phyloP scores from a whole-genome alignment of 2,797 vertebrate genomes.

The Leptatherina wallacei region DNA sequence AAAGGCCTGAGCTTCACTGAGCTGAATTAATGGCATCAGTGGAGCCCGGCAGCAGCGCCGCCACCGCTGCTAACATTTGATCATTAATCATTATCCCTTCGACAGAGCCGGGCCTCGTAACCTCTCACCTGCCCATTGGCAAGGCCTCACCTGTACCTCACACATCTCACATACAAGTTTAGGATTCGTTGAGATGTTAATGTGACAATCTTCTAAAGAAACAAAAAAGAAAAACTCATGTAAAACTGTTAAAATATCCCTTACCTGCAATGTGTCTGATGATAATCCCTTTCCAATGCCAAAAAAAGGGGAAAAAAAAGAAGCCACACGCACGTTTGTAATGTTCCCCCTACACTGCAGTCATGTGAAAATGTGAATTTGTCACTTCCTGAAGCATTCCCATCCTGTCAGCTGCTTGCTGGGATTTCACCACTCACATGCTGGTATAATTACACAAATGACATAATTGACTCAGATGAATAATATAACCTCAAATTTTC shows the following conservation, averaged over 20 bases:
- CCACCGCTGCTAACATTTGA: slow-evolving; percentile 89
- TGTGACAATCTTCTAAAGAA: not conserved
- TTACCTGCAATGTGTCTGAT: slow-evolving; percentile 1
- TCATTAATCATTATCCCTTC: slow-evolving; percentile 95
- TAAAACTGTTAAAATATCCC: not conserved
- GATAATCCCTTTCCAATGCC: not conserved
- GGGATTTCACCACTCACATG: slow-evolving; percentile 50
- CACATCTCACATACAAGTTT: not conserved
- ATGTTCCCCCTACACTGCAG: not conserved
- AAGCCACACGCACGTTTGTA: not conserved
- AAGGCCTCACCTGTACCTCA: slow-evolving; percentile 77
- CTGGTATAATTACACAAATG: slow-evolving; percentile 63
- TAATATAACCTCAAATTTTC: slow-evolving; percentile 50
- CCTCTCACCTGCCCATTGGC: slow-evolving; percentile 81
- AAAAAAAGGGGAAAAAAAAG: not conserved
- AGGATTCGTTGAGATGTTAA: not conserved
- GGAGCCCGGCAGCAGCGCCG: slow-evolving; percentile 83
- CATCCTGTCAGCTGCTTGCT: slow-evolving; percentile 51
- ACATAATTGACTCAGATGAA: slow-evolving; percentile 57
- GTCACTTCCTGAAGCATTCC: slow-evolving; percentile 42
- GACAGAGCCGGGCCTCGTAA: slow-evolving; percentile 82
- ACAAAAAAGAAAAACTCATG: not conserved
- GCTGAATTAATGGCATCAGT: slow-evolving; percentile 94
- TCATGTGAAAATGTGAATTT: slow-evolving; percentile 13
- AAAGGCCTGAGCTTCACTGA: slow-evolving; percentile 89